Conservation (phyloP, 2,113 vertebrate genomes). For the Alexandromys fortis region DNA sequence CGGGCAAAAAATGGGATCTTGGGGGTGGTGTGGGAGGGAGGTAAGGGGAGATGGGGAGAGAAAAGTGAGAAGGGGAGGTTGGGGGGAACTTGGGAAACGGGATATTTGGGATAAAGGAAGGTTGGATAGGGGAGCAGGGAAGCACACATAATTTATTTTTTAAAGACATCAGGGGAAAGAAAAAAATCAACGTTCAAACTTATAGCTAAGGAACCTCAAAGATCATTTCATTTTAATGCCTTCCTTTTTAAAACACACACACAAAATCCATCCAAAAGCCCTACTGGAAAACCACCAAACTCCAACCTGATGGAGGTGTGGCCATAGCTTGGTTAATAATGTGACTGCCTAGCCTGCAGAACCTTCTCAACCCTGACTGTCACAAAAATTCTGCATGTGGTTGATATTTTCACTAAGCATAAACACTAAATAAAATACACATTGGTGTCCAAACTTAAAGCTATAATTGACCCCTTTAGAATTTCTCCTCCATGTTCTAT, state of each 20-base stretch:
- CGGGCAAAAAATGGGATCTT: too few species aligned
- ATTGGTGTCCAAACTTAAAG: not conserved
- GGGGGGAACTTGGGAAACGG: too few species aligned
- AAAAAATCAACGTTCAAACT: not conserved
- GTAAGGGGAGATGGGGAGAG: too few species aligned
- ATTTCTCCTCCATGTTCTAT: not conserved
- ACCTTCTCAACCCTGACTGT: not conserved
- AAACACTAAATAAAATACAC: not conserved
- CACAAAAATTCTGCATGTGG: not conserved
- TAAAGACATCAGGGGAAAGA: not conserved
- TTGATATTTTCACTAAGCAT: not conserved
- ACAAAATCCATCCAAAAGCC: not conserved
- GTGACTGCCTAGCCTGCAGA: not conserved
- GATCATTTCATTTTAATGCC: conserved; percentile 12
- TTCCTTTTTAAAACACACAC: not conserved
- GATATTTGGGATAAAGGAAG: too few species aligned
- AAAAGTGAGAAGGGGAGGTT: too few species aligned
- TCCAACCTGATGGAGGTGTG: not conserved
- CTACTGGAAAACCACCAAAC: not conserved
- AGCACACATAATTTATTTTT: conserved; percentile 21
- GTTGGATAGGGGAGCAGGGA: too few species aligned
- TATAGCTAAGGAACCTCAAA: not conserved
- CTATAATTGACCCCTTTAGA: conserved; percentile 1
- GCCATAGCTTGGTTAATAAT: not conserved
- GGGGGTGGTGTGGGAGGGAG: too few species aligned